Percentiles rank a stretch among this genome's conserved stretches.
Conservation (phyloP, 2,888 invertebrate species). For the Cryptocheilus praepositus region DNA sequence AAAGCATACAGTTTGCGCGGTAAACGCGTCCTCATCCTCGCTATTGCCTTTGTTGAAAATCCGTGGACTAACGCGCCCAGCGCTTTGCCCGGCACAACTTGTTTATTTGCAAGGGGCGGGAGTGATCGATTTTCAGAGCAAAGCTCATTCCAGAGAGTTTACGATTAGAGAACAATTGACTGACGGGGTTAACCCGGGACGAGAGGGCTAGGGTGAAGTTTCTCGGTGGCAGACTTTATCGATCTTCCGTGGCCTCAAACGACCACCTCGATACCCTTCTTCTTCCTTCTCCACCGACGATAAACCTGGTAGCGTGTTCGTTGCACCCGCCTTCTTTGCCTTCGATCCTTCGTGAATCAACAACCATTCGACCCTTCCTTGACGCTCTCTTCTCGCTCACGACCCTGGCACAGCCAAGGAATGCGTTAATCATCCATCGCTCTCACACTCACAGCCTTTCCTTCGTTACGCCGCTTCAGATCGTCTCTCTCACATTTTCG, state of each 20-base stretch:
- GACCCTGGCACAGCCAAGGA: neutral
- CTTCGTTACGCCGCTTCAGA: too few relatives aligned
- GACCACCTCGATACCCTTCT: slow-evolving; percentile 56
- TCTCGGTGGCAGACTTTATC: slow-evolving; percentile 59
- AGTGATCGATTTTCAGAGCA: slow-evolving; percentile 51
- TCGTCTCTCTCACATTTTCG: slow-evolving; percentile 1
- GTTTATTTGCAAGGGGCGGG: slow-evolving; percentile 16
- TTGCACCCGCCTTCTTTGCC: slow-evolving; percentile 31
- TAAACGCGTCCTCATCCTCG: too few relatives aligned
- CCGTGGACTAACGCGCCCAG: too few relatives aligned
- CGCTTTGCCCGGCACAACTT: neutral
- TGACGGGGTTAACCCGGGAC: slow-evolving; percentile 53
- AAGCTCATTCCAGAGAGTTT: slow-evolving; percentile 49
- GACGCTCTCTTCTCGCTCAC: neutral
- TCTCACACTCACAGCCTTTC: neutral
- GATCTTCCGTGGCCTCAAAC: slow-evolving; percentile 59
- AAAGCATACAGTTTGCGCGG: too few relatives aligned
- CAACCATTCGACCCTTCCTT: slow-evolving; percentile 22
- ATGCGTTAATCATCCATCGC: slow-evolving; percentile 9
- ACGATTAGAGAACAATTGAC: slow-evolving; percentile 61
- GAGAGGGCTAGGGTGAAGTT: slow-evolving; percentile 46
- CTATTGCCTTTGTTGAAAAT: too few relatives aligned
- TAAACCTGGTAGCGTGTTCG: slow-evolving; percentile 44
- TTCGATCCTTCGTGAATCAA: slow-evolving; percentile 38
- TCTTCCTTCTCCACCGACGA: slow-evolving; percentile 36